Conservation (phyloP, 2,888 invertebrate species). For the Cataglyphis cursor region DNA sequence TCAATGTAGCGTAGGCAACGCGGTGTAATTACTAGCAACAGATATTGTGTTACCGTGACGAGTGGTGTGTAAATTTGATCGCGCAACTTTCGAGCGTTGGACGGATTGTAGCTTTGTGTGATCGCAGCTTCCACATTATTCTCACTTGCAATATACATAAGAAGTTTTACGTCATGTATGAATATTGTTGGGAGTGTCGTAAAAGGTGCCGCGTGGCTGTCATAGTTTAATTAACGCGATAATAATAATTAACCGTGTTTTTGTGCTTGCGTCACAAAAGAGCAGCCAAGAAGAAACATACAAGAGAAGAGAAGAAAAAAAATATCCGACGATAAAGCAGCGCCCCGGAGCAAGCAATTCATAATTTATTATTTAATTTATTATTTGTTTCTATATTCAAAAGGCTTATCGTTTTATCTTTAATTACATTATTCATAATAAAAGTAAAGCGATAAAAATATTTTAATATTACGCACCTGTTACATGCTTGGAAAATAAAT, state of each 20-base stretch:
- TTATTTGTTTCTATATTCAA: neutral
- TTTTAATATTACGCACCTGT: slow-evolving; percentile 6
- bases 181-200: neutral
- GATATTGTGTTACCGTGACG: neutral
- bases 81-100: neutral
- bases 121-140: neutral
- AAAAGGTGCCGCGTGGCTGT: neutral
- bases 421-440: neutral
- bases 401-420: neutral
- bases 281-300: neutral
- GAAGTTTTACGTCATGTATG: neutral
- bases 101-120: neutral
- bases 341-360: neutral
- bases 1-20: neutral
- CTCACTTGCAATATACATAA: neutral
- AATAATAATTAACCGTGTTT: slow-evolving; percentile 1
- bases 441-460: neutral
- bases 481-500: slow-evolving; percentile 24
- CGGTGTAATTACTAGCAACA: neutral
- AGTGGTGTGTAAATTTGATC: slow-evolving; percentile 7
- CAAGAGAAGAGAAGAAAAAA: neutral
- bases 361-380: neutral
- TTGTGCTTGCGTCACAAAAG: neutral
- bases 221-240: neutral
- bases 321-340: neutral